Evolutionary conservation across 2,797 vertebrate genomes (phyloP).

Genomic region (Meda fulgida): DNA sequence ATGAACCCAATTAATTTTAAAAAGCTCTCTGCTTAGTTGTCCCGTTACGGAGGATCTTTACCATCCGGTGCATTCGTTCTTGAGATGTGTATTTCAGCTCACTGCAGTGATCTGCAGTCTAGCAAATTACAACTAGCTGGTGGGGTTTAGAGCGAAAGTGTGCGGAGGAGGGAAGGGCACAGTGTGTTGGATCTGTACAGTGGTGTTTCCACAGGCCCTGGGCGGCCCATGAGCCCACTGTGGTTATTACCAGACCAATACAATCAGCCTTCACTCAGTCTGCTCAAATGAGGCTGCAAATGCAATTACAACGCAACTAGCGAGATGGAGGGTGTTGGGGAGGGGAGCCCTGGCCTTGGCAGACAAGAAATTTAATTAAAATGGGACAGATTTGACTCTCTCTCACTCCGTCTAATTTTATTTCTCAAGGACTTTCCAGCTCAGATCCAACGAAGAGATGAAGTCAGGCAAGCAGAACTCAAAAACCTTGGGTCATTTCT

Average conservation of each 20-base stretch:
- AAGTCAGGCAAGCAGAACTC: constrained; percentile 8
- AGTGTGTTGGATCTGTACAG: constrained; percentile 31
- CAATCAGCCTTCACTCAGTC: constrained; percentile 68
- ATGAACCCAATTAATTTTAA: constrained; percentile 14
- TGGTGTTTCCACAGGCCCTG: constrained; percentile 36
- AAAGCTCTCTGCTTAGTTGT: not conserved
- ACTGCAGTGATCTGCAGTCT: constrained; percentile 26
- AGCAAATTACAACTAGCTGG: constrained; percentile 12
- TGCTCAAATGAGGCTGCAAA: constrained; percentile 68
- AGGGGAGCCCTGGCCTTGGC: constrained; percentile 28
- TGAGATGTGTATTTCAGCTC: not conserved
- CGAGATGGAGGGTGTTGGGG: constrained; percentile 25
- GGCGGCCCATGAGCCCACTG: constrained; percentile 49
- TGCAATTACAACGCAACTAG: constrained; percentile 61
- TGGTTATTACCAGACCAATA: constrained; percentile 67
- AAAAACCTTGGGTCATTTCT: constrained; percentile 27
- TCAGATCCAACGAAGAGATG: constrained; percentile 16
- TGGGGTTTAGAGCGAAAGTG: constrained; percentile 42
- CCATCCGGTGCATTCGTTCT: not conserved
- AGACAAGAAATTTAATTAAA: constrained; percentile 60
- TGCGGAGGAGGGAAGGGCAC: constrained; percentile 4
- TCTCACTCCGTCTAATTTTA: constrained; percentile 47
- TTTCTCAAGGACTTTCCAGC: constrained; percentile 48
- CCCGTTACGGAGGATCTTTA: not conserved
- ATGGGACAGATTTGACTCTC: constrained; percentile 54